Percentiles rank a stretch among this genome's conserved stretches.
These are phyloP conservation scores for Heterodera schachtii DNA, from an alignment of 1,140 invertebrate genomes.

Conservation along the genomic window DNA sequence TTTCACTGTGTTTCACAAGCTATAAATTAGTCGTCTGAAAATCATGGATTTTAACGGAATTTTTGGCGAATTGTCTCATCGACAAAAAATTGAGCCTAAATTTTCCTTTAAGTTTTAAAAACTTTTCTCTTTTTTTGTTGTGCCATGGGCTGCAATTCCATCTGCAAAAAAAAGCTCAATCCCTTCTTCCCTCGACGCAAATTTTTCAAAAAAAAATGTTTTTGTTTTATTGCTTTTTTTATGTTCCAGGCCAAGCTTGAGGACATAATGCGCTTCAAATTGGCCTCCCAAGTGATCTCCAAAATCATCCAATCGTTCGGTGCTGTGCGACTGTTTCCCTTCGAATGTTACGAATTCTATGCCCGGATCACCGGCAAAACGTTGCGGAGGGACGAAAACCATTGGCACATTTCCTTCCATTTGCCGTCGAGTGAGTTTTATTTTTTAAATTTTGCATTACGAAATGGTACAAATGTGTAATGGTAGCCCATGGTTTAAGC, in stretches of 20 bases:
- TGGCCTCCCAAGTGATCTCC: constrained; percentile 87
- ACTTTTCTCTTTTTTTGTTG: too few species aligned
- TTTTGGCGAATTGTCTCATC: too few species aligned
- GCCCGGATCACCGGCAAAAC: constrained; percentile 88
- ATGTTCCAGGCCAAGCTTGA: constrained; percentile 83
- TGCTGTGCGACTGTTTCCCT: constrained; percentile 87
- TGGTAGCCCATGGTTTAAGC: too few species aligned
- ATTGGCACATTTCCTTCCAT: constrained; percentile 87
- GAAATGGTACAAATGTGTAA: too few species aligned
- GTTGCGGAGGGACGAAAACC: constrained; percentile 83
- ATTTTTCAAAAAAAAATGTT: not conserved
- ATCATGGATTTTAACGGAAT: too few species aligned
- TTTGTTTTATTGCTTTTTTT: not conserved
- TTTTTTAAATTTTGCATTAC: not conserved
- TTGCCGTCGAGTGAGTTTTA: constrained; percentile 78
- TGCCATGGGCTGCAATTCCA: too few species aligned
- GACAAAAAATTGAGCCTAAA: too few species aligned
- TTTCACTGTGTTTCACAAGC: too few species aligned
- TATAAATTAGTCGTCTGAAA: too few species aligned
- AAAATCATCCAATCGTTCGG: constrained; percentile 96
- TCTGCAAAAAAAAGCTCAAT: too few species aligned
- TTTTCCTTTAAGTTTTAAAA: too few species aligned
- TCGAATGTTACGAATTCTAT: constrained; percentile 95
- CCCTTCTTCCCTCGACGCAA: too few species aligned
- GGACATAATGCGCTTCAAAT: constrained; percentile 89